phyloP scores from a whole-genome alignment of 2,888 invertebrate species.

The Dorcus hopei region DNA sequence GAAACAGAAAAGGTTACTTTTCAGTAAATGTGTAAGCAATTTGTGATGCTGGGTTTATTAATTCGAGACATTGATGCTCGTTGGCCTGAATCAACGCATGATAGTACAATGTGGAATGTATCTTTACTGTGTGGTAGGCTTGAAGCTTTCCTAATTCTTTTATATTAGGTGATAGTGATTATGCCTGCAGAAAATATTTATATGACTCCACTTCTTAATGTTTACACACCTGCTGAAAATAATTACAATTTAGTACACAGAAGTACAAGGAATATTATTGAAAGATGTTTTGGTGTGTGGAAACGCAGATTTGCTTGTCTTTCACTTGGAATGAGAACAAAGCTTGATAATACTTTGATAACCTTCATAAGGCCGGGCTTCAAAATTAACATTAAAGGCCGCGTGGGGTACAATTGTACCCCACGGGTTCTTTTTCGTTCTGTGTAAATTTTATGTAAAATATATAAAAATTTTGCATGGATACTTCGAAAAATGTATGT shows the following conservation, averaged over 20 bases:
- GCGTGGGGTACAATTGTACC: no score
- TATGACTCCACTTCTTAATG: neutral
- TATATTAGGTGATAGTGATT: neutral
- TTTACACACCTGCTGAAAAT: neutral
- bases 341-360: no score
- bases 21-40: conserved; percentile 15
- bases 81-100: neutral
- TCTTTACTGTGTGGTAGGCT: conserved; percentile 1
- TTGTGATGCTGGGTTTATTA: neutral
- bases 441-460: no score
- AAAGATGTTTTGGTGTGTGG: conserved; percentile 12
- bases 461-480: no score
- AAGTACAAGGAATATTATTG: conserved; percentile 8
- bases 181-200: neutral
- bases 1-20: conserved; percentile 26
- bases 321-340: no score
- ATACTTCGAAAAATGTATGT: no score
- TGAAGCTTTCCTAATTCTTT: neutral
- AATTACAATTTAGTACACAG: conserved; percentile 6
- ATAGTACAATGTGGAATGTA: neutral
- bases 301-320: no score
- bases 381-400: no score
- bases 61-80: neutral
- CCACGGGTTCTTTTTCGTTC: no score
- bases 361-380: no score